Evolutionary conservation across 1,140 invertebrate species (phyloP), one percentile per base, ranked within the genome.

Genomic region (Apis laboriosa): DNA sequence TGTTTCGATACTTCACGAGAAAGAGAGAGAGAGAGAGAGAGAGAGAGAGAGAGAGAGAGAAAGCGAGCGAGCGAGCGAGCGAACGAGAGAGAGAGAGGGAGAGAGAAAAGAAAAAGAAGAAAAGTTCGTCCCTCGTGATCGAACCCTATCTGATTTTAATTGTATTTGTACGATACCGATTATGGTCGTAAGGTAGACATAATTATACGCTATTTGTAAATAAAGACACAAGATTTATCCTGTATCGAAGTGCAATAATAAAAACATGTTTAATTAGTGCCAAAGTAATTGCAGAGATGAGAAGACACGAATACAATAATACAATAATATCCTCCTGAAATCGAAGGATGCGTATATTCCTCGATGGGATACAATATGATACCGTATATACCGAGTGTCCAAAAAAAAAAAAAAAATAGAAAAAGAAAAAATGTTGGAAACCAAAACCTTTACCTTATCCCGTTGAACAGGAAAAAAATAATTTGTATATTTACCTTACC

Each of bases 181-280:
- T 85, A 83, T 82, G 80, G 84, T 77, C 66, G 77, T 88, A 88
- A 90, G 78, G 61, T 90, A 89, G 82, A 84, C 58, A 86, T 43
- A 43, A 43, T 86, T 86, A 89, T 85, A 88, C 70, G 73, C 83
- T 89, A 91, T 87, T 91, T 91, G 90, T 91, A 91, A 90, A 91
- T 91, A 91, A 91, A 88, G 82, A 79, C 77, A 91, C 86, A 90
- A 86, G 78, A 87, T 90, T 86, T 90, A 84, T 90, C 86, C 86
- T 90, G 90, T 92, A 92, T 91, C 78, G 90, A 92, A 91, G 91
- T 92, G 91, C 91, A 92, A 92, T 92, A 92, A 92, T 91, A 90
- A 92, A 82, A 88, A 91, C 91, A 89, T 91, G 90, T 91, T 90
- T 90, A 89, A 92, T 91, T 90, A 91, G 91, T 92, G 91, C 91